Evolutionary conservation across 1,140 invertebrate species (phyloP).

Genomic region (Drosophila athabasca): DNA sequence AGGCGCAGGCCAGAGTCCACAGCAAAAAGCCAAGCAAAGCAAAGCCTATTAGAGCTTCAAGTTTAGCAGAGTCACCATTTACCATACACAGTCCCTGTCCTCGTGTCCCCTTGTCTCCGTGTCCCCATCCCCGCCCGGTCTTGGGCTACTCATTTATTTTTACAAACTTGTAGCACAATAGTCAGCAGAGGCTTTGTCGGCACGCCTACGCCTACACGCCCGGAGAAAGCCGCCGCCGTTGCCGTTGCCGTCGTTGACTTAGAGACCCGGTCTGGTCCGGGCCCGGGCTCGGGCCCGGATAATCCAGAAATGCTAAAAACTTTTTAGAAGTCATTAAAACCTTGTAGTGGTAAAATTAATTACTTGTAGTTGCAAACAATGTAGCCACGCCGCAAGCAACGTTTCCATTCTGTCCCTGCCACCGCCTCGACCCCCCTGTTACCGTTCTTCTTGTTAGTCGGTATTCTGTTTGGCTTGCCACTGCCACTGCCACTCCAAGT

Average conservation of each 20-base stretch:
- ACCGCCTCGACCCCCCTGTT: background rate
- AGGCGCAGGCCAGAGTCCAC: background rate
- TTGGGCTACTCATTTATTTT: conserved; percentile 62
- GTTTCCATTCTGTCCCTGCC: conserved; percentile 58
- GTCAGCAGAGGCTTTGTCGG: conserved; percentile 66
- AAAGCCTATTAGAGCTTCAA: no score
- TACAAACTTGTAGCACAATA: conserved; percentile 76
- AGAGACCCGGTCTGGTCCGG: conserved; percentile 21
- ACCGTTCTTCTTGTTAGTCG: background rate
- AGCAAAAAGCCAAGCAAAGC: no score
- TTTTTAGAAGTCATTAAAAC: conserved; percentile 83
- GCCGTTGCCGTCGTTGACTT: conserved; percentile 45
- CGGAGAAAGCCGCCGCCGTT: conserved; percentile 5
- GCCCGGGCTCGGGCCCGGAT: conserved; percentile 54
- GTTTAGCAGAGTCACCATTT: conserved; percentile 26
- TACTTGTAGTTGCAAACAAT: conserved; percentile 83
- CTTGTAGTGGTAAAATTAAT: conserved; percentile 84
- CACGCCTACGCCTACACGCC: conserved; percentile 47
- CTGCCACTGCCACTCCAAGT: background rate
- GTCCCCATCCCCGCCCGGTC: conserved; percentile 13
- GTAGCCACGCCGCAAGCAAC: conserved; percentile 80
- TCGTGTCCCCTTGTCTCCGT: conserved; percentile 9
- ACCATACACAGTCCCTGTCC: conserved; percentile 20
- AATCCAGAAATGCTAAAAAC: conserved; percentile 81
- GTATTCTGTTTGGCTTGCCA: conserved; percentile 5